Base-by-base conservation (phyloP, 1,140 invertebrate genomes). In the Lordiphosa stackelbergi region DNA sequence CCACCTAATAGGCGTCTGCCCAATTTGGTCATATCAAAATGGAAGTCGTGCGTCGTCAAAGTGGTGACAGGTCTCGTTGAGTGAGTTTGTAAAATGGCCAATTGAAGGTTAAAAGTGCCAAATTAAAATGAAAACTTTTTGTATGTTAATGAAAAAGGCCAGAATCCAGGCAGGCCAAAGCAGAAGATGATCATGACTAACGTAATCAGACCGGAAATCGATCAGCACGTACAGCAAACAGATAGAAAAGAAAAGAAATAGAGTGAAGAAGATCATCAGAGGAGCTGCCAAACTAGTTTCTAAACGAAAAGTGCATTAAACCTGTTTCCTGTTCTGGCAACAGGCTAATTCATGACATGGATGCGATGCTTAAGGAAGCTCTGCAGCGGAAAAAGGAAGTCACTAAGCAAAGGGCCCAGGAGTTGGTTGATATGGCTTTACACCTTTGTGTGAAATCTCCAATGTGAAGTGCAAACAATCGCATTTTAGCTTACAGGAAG, bases 191-290 rank as follows among this genome's bases (percentile, higher is more conserved):
- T 71, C 51, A 52, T 36, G 47, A 49, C 31, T 10, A 83, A 73
- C 69, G 68, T 75, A 85, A 86, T 84, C 69, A 81, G 84, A 86
- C 84, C 84, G 84, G 84, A 86, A 86, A 86, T 86, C 79, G 84
- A 86, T 85, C 79, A 69, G 62, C 74, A 79, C 71, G 81, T 85
- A 75, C 77, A 56, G 37, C 38, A 47, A 19, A 51, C 47, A 47
- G 10, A 46, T 53, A 66, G 31, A 71, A 40, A 40, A 60, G 41
- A 16, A 56, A 53, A 53, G 57, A 53, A 28, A 8, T 5, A 63
- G 16, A 40, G n/a, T 42, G 24, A 40, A 35, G 53, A 34, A 37
- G 41, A 47, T 31, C 11, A 13, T 8, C 5, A 31, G 28, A 31
- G 28, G 28, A 31, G 28, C 28, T 31, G 28, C 28, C 28, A 31